Evolutionary conservation across 92 coral and sea anemone species (phyloP).

Genomic region (Micromussa lordhowensis): DNA sequence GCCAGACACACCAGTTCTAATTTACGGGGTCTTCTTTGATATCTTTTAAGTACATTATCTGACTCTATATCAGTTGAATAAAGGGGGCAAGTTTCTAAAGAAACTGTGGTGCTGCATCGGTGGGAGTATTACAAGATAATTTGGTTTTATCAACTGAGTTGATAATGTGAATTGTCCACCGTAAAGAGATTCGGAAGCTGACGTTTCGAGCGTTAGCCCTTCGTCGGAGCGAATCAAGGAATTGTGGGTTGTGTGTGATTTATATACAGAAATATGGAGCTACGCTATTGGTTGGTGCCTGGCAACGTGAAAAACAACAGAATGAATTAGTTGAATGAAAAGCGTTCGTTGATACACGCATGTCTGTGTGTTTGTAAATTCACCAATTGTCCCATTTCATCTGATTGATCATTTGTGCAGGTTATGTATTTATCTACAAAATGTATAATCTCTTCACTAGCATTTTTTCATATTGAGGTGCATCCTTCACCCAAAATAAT

Average conservation of each 20-base stretch:
- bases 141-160: too few species aligned
- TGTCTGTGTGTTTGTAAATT: constrained; percentile 59
- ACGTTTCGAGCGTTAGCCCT: too few species aligned
- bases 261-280: too few species aligned
- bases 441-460: constrained; percentile 27
- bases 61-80: constrained; percentile 69
- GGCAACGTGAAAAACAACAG: neutral
- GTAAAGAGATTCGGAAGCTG: too few species aligned
- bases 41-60: constrained; percentile 48
- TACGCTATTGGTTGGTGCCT: too few species aligned
- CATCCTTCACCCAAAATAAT: constrained; percentile 59
- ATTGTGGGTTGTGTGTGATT: too few species aligned
- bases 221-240: too few species aligned
- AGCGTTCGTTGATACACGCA: constrained; percentile 64
- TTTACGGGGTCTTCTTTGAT: too few species aligned
- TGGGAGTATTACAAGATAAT: too few species aligned
- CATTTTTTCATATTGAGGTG: constrained; percentile 31
- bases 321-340: constrained; percentile 44
- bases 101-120: too few species aligned
- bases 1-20: constrained; percentile 67
- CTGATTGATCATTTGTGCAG: constrained; percentile 26
- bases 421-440: constrained; percentile 67
- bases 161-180: too few species aligned
- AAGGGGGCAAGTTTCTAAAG: too few species aligned
- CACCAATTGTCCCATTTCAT: constrained; percentile 48